Conservation (phyloP, 2,888 invertebrate genomes). For the Spodoptera littoralis region DNA sequence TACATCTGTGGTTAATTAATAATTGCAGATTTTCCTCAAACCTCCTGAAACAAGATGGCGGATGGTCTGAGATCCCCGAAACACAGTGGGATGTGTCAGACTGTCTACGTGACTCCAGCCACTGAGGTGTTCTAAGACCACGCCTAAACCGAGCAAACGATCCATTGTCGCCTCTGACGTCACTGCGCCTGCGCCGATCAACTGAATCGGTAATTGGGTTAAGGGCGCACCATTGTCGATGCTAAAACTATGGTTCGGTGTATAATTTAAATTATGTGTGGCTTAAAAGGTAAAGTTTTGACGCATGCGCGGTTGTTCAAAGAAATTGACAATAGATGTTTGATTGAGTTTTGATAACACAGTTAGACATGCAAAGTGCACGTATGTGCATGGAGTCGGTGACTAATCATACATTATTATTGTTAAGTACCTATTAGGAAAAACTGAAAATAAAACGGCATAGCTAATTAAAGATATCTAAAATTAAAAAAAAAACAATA, state of each 20-base stretch:
- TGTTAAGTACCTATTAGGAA: too few species aligned
- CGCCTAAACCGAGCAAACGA: constrained; percentile 55
- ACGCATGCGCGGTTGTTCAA: constrained; percentile 21
- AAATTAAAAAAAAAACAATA: neutral
- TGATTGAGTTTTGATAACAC: constrained; percentile 11
- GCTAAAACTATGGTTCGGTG: constrained; percentile 26
- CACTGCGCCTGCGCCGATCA: constrained; percentile 29
- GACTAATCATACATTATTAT: too few species aligned
- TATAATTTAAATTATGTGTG: constrained; percentile 30
- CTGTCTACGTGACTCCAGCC: constrained; percentile 57
- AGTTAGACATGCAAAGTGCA: too few species aligned
- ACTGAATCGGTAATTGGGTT: constrained; percentile 52
- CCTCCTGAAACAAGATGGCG: constrained; percentile 29
- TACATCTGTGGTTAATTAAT: constrained; percentile 35
- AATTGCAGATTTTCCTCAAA: constrained; percentile 27
- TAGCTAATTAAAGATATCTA: too few species aligned
- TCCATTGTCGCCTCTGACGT: constrained; percentile 61
- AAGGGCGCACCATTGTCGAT: constrained; percentile 47
- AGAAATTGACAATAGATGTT: constrained; percentile 37
- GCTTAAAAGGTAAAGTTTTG: constrained; percentile 39
- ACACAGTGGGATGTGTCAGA: constrained; percentile 36
- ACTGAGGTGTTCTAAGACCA: constrained; percentile 31
- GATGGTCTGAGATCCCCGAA: constrained; percentile 23
- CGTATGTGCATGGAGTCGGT: too few species aligned
- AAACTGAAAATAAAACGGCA: too few species aligned